Evolutionary conservation across 2,113 vertebrate genomes (phyloP), one percentile per base, ranked within the genome.

Genomic region (Erythrocercus mccallii): DNA sequence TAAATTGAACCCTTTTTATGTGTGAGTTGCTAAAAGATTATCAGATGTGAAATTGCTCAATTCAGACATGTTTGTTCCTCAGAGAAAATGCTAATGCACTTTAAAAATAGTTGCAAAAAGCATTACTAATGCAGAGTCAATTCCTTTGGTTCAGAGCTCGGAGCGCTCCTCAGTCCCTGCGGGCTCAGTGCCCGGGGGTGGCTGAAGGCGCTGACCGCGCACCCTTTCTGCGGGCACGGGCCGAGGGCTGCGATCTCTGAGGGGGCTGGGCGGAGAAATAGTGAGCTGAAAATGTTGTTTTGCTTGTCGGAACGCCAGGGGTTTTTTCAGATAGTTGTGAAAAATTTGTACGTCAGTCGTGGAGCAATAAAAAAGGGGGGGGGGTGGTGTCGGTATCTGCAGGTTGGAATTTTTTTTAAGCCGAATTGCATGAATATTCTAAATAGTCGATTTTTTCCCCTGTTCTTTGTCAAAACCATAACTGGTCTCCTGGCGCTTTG

Each of bases 141-240:
- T 74, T 27, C 12, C 37, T 60, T 68, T 30, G 30, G 30, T 44
- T 66, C 22, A 19, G 64, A 74, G 64, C 70, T 50, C 22, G 15
- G 42, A 61, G 65, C 3, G 1, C 66, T 81, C 74, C 31, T 81
- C 38, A 2, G 14, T 21, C 31, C 40, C 69, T 5, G 10, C 0
- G 2, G 68, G 45, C 47, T 81, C 50, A 13, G 0, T 47, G 14
- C 47, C 27, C 25, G 4, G 9, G 6, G 45, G 6, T 30, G 61
- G 10, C 16, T 1, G 18, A 3, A 62, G 50, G 35, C 0, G 0
- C 58, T 27, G 5, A 1, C 47, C n/a, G 8, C 24, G 19, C 51
- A 1, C 48, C 6, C 40, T 28, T 22, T 33, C 30, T 22, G 33
- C 24, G 28, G 71, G 31, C 54, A 2, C 1, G 1, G 33, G 11